A percentile compares a stretch with the other conserved stretches of the same genome.
phyloP scores from a whole-genome alignment of 2,113 vertebrate species.

The Mus pahari region DNA sequence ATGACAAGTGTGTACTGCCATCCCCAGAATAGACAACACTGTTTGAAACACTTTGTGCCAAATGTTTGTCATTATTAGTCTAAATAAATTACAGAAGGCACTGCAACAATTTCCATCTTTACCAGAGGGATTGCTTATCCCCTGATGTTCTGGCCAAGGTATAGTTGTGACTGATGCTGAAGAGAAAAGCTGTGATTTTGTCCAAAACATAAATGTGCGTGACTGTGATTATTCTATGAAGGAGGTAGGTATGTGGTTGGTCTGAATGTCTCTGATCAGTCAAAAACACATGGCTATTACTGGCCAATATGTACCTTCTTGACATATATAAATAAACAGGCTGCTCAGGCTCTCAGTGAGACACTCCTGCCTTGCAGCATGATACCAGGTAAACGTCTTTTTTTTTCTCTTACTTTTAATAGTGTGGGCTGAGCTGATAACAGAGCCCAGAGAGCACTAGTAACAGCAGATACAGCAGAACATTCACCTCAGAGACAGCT shows the following conservation, averaged over 20 bases:
- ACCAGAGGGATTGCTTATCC: not conserved
- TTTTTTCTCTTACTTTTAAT: not conserved
- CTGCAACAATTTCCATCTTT: not conserved
- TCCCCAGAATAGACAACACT: not conserved
- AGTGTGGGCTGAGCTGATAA: not conserved
- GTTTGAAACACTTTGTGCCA: not conserved
- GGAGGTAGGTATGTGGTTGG: not conserved
- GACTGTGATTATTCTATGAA: not conserved
- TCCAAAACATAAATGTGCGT: not conserved
- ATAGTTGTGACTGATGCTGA: not conserved
- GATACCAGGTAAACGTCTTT: not conserved
- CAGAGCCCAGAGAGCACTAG: not conserved
- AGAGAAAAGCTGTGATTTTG: not conserved
- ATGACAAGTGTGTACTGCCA: not conserved
- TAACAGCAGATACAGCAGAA: not conserved
- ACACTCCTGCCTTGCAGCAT: not conserved
- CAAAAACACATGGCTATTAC: not conserved
- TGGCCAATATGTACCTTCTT: not conserved
- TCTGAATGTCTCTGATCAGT: not conserved
- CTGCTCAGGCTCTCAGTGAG: not conserved
- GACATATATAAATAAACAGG: not conserved
- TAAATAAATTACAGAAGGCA: not conserved
- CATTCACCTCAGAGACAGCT: not conserved
- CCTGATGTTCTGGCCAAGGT: not conserved
- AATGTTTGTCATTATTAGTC: not conserved